These are phyloP conservation scores for Ascidia mentula DNA, from an alignment of 23 tunicate species.

Conservation along the genomic window DNA sequence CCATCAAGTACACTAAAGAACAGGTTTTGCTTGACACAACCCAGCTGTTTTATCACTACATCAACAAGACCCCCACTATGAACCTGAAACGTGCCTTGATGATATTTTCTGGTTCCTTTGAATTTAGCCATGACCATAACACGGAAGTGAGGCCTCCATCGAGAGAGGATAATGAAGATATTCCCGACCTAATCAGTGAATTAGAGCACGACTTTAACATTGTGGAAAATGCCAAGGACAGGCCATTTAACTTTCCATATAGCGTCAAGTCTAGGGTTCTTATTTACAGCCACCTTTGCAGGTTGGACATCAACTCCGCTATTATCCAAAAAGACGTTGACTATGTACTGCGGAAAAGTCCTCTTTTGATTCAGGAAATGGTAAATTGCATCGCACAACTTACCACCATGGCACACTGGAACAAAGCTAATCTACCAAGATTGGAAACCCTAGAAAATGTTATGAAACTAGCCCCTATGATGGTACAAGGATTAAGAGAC, in stretches of 20 bases:
- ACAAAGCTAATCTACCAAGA: constrained; percentile 60
- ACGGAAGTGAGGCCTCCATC: constrained; percentile 78
- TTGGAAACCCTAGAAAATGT: constrained; percentile 86
- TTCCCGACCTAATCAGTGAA: constrained; percentile 71
- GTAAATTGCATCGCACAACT: constrained; percentile 77
- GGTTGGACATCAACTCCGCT: constrained; percentile 46
- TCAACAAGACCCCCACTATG: constrained; percentile 94
- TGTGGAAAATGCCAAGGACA: constrained; percentile 68
- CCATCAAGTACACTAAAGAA: constrained; percentile 96
- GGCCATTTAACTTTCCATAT: constrained; percentile 88
- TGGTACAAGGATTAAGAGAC: constrained; percentile 89
- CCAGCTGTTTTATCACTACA: constrained; percentile 74
- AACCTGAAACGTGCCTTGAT: constrained; percentile 81
- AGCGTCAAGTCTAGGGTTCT: constrained; percentile 87
- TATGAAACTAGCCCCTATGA: constrained; percentile 86
- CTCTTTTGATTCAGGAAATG: constrained; percentile 89
- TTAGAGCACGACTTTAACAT: constrained; percentile 38
- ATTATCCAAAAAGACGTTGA: constrained; percentile 64
- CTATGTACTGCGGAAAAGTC: constrained; percentile 62
- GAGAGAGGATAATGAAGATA: constrained; percentile 80
- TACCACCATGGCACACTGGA: constrained; percentile 75
- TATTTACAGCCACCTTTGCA: constrained; percentile 70
- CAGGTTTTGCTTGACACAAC: constrained; percentile 94
- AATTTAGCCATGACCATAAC: constrained; percentile 81
- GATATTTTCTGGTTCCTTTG: constrained; percentile 92